phyloP scores from a whole-genome alignment of 64 coral and sea anemone species.

The Dendronephthya gigantea region DNA sequence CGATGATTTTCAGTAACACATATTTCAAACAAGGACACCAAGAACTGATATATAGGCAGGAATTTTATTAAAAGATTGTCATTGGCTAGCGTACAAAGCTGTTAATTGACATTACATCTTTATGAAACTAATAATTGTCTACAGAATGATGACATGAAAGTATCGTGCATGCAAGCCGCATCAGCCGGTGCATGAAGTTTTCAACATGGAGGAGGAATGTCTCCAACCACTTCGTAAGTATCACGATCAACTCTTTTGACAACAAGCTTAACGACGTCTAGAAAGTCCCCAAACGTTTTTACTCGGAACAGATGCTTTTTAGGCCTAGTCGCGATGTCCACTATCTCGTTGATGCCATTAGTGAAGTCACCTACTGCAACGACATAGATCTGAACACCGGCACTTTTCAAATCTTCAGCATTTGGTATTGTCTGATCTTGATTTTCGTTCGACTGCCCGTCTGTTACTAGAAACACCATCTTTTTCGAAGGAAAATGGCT shows the following conservation, averaged over 20 bases:
- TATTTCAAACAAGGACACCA: too few relatives aligned
- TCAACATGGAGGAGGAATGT: neutral
- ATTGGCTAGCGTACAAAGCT: too few relatives aligned
- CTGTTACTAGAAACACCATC: slow-evolving; percentile 46
- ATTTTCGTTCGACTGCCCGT: slow-evolving; percentile 55
- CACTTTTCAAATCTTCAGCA: slow-evolving; percentile 19
- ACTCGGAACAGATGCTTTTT: neutral
- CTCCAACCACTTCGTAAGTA: neutral
- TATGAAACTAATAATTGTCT: too few relatives aligned
- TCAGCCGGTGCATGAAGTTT: too few relatives aligned
- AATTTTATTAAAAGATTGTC: too few relatives aligned
- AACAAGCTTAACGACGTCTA: neutral
- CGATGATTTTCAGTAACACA: too few relatives aligned
- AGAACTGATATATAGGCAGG: too few relatives aligned
- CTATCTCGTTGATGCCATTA: neutral
- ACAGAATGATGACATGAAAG: too few relatives aligned
- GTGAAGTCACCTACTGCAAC: slow-evolving; percentile 33
- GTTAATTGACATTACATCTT: too few relatives aligned
- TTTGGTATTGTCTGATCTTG: slow-evolving; percentile 20
- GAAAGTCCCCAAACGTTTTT: neutral
- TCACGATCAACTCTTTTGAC: neutral
- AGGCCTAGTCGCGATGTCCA: neutral
- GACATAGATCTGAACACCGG: slow-evolving; percentile 52
- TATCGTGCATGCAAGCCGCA: too few relatives aligned
- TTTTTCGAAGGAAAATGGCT: neutral